Percentiles rank a stretch among this genome's conserved stretches.
phyloP scores from a whole-genome alignment of 2,797 vertebrate genomes.

The Mormyrops boulengeri region DNA sequence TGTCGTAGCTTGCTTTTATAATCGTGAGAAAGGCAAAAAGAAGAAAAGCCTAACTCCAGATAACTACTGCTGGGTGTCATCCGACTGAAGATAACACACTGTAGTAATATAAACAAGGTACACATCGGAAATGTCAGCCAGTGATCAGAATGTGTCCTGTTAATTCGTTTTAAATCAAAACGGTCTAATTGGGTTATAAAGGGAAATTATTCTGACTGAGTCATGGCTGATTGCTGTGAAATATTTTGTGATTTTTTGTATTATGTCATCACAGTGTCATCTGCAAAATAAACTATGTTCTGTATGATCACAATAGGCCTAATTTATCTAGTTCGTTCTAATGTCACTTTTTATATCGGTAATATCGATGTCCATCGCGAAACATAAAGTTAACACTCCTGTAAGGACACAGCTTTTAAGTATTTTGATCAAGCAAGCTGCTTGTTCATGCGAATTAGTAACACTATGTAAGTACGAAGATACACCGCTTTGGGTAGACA shows the following conservation, averaged over 20 bases:
- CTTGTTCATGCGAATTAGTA: too few species aligned
- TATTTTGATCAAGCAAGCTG: neutral
- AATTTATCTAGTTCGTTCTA: neutral
- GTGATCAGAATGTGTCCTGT: neutral
- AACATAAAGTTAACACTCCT: neutral
- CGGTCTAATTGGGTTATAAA: neutral
- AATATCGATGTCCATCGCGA: neutral
- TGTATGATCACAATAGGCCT: neutral
- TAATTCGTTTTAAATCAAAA: neutral
- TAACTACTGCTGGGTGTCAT: constrained; percentile 68
- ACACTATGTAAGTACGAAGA: neutral
- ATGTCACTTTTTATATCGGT: neutral
- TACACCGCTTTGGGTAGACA: neutral
- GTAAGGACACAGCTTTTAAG: neutral
- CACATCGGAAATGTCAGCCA: neutral
- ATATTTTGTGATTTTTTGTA: neutral
- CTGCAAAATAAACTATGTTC: neutral
- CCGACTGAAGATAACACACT: constrained; percentile 58
- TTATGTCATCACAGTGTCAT: neutral
- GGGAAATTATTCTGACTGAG: neutral
- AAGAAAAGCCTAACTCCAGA: constrained; percentile 50
- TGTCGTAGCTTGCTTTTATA: constrained; percentile 49
- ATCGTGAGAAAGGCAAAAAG: constrained; percentile 48
- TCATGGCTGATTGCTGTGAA: neutral
- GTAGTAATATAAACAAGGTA: constrained; percentile 43